Percentiles rank a stretch among this genome's conserved stretches.
Conservation (phyloP, 2,113 vertebrate species). For the Anolis carolinensis region DNA sequence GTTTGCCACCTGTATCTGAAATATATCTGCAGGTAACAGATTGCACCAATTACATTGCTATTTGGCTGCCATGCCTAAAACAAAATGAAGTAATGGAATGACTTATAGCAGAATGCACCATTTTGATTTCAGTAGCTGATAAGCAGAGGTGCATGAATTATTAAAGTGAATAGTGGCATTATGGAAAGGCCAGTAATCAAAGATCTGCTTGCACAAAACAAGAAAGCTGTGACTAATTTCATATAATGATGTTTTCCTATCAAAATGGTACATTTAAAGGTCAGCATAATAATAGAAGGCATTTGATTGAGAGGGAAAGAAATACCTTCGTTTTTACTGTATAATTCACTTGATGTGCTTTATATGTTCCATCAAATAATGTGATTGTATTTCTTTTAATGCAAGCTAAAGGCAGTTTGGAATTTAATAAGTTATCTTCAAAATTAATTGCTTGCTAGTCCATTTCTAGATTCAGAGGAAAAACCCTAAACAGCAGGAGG, state of each 20-base stretch:
- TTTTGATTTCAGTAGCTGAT: conserved; percentile 68
- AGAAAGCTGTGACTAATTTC: conserved; percentile 70
- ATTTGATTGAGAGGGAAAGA: conserved; percentile 44
- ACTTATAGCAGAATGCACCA: conserved; percentile 61
- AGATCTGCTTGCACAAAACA: conserved; percentile 63
- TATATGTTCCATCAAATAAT: conserved; percentile 9
- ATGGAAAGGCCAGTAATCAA: conserved; percentile 58
- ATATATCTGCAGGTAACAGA: conserved; percentile 71
- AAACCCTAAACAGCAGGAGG: not conserved
- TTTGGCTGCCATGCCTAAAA: conserved; percentile 64
- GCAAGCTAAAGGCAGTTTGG: not conserved
- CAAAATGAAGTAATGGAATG: conserved; percentile 63
- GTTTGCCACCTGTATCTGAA: conserved; percentile 58
- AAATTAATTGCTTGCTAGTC: not conserved
- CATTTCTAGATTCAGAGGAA: not conserved
- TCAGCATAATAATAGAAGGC: conserved; percentile 58
- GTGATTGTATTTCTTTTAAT: not conserved
- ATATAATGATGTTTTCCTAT: conserved; percentile 64
- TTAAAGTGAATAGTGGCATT: conserved; percentile 56
- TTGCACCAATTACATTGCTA: conserved; percentile 69
- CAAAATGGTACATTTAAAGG: conserved; percentile 66
- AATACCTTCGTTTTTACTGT: conserved; percentile 36
- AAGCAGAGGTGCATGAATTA: conserved; percentile 69
- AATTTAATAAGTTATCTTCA: not conserved
- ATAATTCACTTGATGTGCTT: conserved; percentile 15